Conservation (phyloP, 2,888 invertebrate species). For the Metalampra italica region DNA sequence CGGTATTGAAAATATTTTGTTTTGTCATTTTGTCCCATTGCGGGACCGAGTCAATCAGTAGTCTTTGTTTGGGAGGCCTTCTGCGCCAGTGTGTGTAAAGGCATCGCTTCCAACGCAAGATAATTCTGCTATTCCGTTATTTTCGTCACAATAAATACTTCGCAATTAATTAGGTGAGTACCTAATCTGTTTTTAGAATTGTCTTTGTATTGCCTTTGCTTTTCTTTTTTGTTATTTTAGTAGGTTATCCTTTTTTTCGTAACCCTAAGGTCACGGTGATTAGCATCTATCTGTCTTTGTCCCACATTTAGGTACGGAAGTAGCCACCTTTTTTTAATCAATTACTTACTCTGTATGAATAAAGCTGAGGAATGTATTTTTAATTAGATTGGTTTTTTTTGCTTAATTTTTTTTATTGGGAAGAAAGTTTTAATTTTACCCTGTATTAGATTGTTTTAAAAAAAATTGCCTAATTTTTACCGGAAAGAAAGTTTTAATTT, state of each 20-base stretch:
- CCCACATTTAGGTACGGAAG: background rate
- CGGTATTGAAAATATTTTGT: slow-evolving; percentile 21
- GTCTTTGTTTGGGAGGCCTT: slow-evolving; percentile 66
- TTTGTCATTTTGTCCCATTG: slow-evolving; percentile 35
- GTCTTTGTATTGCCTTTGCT: too few relatives aligned
- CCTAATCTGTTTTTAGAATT: too few relatives aligned
- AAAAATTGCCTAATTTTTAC: too few relatives aligned
- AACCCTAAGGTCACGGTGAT: background rate
- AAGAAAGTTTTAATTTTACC: too few relatives aligned
- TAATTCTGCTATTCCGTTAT: slow-evolving; percentile 18
- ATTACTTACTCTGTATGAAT: too few relatives aligned
- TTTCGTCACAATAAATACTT: slow-evolving; percentile 17
- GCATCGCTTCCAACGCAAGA: slow-evolving; percentile 56
- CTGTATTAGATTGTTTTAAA: too few relatives aligned
- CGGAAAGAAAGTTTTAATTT: too few relatives aligned
- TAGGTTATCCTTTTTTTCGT: background rate
- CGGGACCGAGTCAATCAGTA: slow-evolving; percentile 34
- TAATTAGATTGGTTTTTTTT: too few relatives aligned
- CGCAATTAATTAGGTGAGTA: slow-evolving; percentile 42
- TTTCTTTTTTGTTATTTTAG: background rate
- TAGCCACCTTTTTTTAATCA: too few relatives aligned
- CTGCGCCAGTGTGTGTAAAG: slow-evolving; percentile 79
- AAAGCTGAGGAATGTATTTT: too few relatives aligned
- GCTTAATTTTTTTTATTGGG: too few relatives aligned
- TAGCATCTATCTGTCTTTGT: background rate